A percentile compares a stretch with the other conserved stretches of the same genome.
Conservation (phyloP, 2,888 invertebrate species). For the Hecatera dysodea region DNA sequence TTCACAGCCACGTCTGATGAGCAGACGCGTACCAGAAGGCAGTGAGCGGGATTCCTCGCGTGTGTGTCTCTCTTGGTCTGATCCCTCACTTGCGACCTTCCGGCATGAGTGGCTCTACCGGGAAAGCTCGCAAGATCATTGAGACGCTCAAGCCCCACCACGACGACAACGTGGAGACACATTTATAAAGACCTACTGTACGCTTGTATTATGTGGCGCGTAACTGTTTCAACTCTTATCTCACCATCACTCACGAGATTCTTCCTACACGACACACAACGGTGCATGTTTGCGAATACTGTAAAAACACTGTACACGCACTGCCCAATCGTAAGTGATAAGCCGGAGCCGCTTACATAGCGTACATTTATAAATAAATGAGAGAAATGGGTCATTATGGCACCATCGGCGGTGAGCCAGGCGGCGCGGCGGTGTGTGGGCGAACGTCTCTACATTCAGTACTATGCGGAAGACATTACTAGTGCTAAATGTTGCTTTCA, state of each 20-base stretch:
- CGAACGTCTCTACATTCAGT: not conserved
- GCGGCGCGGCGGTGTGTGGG: not conserved
- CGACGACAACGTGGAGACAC: too few relatives aligned
- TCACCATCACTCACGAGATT: conserved; percentile 33
- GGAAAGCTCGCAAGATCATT: too few relatives aligned
- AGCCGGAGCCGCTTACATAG: conserved; percentile 26
- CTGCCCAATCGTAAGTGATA: not conserved
- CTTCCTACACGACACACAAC: not conserved
- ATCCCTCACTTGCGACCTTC: too few relatives aligned
- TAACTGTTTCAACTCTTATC: conserved; percentile 41
- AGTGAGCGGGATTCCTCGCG: too few relatives aligned
- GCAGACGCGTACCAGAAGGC: too few relatives aligned
- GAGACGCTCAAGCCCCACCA: too few relatives aligned
- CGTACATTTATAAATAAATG: conserved; percentile 26
- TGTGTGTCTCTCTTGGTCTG: too few relatives aligned
- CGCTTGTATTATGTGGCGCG: not conserved
- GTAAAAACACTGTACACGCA: not conserved
- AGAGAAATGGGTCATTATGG: conserved; percentile 31
- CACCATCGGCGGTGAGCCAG: not conserved
- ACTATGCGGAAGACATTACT: conserved; percentile 12
- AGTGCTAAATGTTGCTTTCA: not conserved
- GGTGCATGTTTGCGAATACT: not conserved
- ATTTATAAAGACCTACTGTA: not conserved
- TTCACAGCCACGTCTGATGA: too few relatives aligned
- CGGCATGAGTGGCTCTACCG: too few relatives aligned